Conservation (phyloP, 2,113 vertebrate species). For the Tapirus terrestris region DNA sequence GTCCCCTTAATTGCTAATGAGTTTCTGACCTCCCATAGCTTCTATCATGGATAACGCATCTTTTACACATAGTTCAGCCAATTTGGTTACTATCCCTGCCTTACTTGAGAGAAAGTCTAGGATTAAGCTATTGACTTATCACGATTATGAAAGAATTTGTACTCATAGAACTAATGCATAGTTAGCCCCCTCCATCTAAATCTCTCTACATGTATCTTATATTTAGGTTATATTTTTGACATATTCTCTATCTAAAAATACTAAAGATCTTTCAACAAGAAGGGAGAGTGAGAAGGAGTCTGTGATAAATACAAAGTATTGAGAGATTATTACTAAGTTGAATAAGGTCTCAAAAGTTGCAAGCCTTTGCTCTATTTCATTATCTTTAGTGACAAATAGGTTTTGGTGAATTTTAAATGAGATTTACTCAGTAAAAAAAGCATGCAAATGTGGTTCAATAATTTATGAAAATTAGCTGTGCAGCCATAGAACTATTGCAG, state of each 20-base stretch:
- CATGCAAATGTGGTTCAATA: not conserved
- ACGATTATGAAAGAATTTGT: not conserved
- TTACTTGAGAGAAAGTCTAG: not conserved
- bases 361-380: not conserved
- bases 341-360: not conserved
- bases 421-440: not conserved
- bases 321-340: not conserved
- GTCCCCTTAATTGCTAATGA: not conserved
- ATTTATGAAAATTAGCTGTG: not conserved
- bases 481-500: not conserved
- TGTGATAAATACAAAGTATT: not conserved
- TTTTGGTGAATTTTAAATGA: not conserved
- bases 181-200: not conserved
- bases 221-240: not conserved
- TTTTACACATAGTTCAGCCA: not conserved
- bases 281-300: not conserved
- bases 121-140: not conserved
- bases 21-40: slow-evolving; percentile 43
- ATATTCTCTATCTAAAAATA: not conserved
- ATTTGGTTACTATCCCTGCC: not conserved
- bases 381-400: not conserved
- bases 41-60: not conserved
- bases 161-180: not conserved
- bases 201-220: not conserved
- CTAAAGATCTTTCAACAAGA: not conserved